Evolutionary conservation across 2,888 invertebrate genomes (phyloP), one percentile per base, ranked within the genome.

Genomic region (Tiphia femorata): DNA sequence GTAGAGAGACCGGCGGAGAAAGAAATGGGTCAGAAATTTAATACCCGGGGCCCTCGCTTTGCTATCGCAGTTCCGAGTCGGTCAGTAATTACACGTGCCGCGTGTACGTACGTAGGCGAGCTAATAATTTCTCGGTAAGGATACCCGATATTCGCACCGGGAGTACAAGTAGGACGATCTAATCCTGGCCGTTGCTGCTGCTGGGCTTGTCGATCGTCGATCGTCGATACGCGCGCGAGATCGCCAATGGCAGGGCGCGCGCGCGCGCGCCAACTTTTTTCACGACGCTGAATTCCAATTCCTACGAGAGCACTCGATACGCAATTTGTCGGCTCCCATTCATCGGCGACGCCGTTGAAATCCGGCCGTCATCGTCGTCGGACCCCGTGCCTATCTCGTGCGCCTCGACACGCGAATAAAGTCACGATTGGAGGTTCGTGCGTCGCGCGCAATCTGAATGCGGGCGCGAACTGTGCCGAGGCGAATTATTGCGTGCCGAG

Each of bases 11-110:
- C n/a, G n/a, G n/a, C n/a, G 8, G 16, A 25, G 16, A 54, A 47
- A 67, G 59, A 67, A 68, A 66, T 69, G 62, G 62, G 61, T 70
- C 64, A 65, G 69, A 70, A 70, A 70, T 63, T 62, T 57, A 65
- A 70, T 70, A 70, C 53, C 21, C 35, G 42, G 41, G 47, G 47
- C 35, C 48, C 48, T 33, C 38, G 41, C 33, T 16, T 49, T 49
- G 23, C 51, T 51, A 38, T 52, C 58, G 38, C 48, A 59, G 53
- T 58, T 63, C 38, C 37, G 48, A 49, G 47, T 50, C 59, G 49
- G 56, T 56, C 55, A 56, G 50, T 61, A 64, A 65, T 65, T 56
- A 64, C 48, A 63, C 50, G 30, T 40, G 40, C 21, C 40, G 40
- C 43, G 35, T 40, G 27, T 47, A 50, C 49, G 41, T 49, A 56